Percentiles rank a stretch among this genome's conserved stretches.
Conservation (phyloP, 2,888 invertebrate species). For the Morpho helenor region DNA sequence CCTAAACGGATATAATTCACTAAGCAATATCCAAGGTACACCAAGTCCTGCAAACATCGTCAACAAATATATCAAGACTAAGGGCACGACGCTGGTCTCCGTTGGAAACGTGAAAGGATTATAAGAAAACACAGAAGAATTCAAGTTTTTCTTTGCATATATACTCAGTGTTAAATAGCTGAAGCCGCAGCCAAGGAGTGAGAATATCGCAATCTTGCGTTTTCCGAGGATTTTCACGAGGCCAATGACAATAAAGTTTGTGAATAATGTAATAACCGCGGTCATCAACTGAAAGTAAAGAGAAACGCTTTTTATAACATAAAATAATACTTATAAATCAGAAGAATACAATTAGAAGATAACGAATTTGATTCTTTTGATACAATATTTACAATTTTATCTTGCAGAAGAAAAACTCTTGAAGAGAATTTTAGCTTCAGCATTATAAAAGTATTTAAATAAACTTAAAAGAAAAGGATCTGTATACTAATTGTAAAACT, state of each 20-base stretch:
- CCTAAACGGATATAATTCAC: conserved; percentile 80
- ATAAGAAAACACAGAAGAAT: conserved; percentile 62
- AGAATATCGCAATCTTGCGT: conserved; percentile 62
- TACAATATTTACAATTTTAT: no score
- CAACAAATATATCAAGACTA: conserved; percentile 58
- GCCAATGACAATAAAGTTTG: conserved; percentile 55
- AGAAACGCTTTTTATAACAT: not conserved
- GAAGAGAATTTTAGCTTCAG: no score
- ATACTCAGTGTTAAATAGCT: conserved; percentile 60
- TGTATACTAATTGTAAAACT: no score
- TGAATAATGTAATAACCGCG: conserved; percentile 63
- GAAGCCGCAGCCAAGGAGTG: conserved; percentile 59
- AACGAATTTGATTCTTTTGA: no score
- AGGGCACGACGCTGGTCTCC: conserved; percentile 56
- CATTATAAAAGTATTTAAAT: no score
- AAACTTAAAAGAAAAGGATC: no score
- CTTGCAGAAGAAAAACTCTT: no score
- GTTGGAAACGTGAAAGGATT: conserved; percentile 54
- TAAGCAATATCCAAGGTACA: conserved; percentile 77
- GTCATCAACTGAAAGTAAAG: conserved; percentile 58
- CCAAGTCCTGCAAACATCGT: conserved; percentile 59
- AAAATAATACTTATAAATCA: no score
- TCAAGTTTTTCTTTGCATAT: conserved; percentile 56
- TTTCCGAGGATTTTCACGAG: conserved; percentile 67
- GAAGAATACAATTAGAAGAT: no score